A percentile compares a stretch with the other conserved stretches of the same genome.
Conservation (phyloP, 2,888 invertebrate species). For the Aphrophora alni region DNA sequence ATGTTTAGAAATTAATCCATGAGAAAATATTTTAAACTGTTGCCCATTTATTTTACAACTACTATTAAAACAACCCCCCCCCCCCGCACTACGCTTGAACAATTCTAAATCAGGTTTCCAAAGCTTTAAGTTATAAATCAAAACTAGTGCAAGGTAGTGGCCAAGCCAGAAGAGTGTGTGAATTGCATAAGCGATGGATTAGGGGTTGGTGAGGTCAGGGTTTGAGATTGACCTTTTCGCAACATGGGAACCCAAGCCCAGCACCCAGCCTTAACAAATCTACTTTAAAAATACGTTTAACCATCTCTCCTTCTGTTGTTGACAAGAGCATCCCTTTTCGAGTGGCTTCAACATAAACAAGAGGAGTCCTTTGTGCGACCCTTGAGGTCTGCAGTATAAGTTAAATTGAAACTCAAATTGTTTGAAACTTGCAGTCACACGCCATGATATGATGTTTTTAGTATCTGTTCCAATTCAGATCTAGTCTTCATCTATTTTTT, state of each 20-base stretch:
- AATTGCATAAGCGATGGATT: too few species aligned
- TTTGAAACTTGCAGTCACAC: too few species aligned
- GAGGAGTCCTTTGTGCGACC: not conserved
- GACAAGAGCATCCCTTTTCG: not conserved
- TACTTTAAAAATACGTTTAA: not conserved
- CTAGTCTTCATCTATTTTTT: too few species aligned
- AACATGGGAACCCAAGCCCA: not conserved
- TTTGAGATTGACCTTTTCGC: not conserved
- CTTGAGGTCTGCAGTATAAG: too few species aligned
- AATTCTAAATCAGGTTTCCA: not conserved
- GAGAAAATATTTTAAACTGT: too few species aligned
- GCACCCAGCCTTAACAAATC: not conserved
- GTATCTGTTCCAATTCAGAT: too few species aligned
- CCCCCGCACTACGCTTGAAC: too few species aligned
- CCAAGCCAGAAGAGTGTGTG: not conserved
- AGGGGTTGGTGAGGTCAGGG: not conserved
- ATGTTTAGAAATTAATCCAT: too few species aligned
- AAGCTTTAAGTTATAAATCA: not conserved
- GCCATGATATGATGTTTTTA: too few species aligned
- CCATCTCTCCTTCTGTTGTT: not conserved
- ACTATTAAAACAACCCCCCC: too few species aligned
- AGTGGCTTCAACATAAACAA: not conserved
- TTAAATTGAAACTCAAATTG: too few species aligned
- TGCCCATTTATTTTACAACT: too few species aligned
- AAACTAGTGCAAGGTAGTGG: not conserved